Conservation (phyloP, 2,113 vertebrate genomes). For the Xyliphius kryptos region DNA sequence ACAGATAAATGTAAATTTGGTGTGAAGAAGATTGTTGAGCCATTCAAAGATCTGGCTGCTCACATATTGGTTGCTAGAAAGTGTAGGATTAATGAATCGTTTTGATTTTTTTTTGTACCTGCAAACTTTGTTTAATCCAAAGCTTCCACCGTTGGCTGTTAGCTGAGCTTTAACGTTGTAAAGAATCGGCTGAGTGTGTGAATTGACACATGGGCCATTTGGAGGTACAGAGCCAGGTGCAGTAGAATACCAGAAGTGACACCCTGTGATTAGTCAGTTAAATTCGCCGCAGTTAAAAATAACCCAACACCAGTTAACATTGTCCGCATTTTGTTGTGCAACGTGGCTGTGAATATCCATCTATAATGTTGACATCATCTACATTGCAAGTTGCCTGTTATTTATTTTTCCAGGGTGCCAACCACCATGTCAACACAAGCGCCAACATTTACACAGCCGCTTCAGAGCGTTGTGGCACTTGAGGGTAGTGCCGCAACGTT, state of each 20-base stretch:
- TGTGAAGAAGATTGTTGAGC: too few relatives aligned
- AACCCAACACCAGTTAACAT: background rate
- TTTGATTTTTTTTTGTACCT: slow-evolving; percentile 5
- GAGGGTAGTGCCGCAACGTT: slow-evolving; percentile 99
- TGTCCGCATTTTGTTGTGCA: background rate
- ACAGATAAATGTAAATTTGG: too few relatives aligned
- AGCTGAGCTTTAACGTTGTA: slow-evolving; percentile 31
- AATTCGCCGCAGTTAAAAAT: slow-evolving; percentile 17
- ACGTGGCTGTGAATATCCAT: too few relatives aligned
- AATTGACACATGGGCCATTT: slow-evolving; percentile 31
- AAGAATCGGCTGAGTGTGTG: slow-evolving; percentile 29
- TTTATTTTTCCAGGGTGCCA: slow-evolving; percentile 75
- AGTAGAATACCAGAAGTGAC: slow-evolving; percentile 1
- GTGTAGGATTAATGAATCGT: background rate
- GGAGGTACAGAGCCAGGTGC: slow-evolving; percentile 34
- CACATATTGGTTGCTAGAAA: too few relatives aligned
- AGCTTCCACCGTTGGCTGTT: slow-evolving; percentile 19
- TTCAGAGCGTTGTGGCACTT: slow-evolving; percentile 98
- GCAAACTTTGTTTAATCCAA: slow-evolving; percentile 15
- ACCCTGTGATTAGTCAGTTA: slow-evolving; percentile 37
- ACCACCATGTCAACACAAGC: slow-evolving; percentile 86
- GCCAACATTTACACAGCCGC: slow-evolving; percentile 88
- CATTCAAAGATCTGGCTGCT: too few relatives aligned
- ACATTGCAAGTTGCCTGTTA: too few relatives aligned
- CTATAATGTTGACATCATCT: too few relatives aligned